Conservation (phyloP, 2,113 vertebrate species). For the Mustelus asterias region DNA sequence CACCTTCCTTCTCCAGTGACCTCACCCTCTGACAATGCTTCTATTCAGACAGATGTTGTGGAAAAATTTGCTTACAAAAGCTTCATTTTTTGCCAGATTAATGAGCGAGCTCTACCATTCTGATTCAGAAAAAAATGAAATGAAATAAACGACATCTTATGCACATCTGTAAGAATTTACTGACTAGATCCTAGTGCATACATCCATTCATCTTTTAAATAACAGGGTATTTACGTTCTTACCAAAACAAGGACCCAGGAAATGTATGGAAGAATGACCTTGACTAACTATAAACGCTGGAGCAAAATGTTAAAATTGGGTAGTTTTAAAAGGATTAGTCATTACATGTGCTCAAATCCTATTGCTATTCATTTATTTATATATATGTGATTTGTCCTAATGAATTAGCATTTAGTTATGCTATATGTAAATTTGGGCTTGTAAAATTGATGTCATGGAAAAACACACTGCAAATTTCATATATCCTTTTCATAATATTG, state of each 20-base stretch:
- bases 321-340: not conserved
- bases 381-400: not conserved
- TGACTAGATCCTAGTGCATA: not conserved
- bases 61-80: constrained; percentile 71
- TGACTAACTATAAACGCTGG: constrained; percentile 10
- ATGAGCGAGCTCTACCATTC: constrained; percentile 52
- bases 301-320: not conserved
- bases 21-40: constrained; percentile 89
- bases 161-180: not conserved
- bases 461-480: not conserved
- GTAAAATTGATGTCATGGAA: not conserved
- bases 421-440: not conserved
- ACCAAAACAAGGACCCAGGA: constrained; percentile 3
- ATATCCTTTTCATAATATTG: not conserved
- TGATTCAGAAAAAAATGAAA: constrained; percentile 23
- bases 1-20: constrained; percentile 83
- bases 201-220: constrained; percentile 2
- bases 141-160: constrained; percentile 8
- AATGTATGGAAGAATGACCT: not conserved
- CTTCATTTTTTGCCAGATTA: constrained; percentile 74
- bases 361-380: not conserved
- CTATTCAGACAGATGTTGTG: constrained; percentile 85
- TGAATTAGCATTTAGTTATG: not conserved
- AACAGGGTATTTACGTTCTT: not conserved
- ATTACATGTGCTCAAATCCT: not conserved